Percentiles rank a stretch among this genome's conserved stretches.
These are phyloP conservation scores for Campylomormyrus numenius DNA, from an alignment of 2,113 vertebrate species.

Conservation along the genomic window DNA sequence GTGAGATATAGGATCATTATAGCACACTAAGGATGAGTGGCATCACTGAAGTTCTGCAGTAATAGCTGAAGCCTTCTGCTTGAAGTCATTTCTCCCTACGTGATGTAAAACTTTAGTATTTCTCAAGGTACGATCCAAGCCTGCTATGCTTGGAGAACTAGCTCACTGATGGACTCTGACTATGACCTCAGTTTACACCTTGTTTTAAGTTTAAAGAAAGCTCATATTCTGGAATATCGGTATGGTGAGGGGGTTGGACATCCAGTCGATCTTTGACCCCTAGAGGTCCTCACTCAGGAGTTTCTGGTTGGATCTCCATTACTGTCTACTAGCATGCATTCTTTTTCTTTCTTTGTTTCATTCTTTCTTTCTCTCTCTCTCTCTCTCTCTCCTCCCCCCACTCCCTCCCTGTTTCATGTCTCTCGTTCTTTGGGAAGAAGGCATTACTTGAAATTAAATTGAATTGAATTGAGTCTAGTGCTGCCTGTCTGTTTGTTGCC, in stretches of 20 bases:
- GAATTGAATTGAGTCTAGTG: neutral
- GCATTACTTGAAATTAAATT: neutral
- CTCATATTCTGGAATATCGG: neutral
- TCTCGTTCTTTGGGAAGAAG: neutral
- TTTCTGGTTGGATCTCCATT: neutral
- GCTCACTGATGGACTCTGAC: too few species aligned
- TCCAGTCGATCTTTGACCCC: neutral
- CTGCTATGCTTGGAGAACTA: too few species aligned
- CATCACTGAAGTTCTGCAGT: neutral
- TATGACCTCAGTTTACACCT: too few species aligned
- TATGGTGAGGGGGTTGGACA: neutral
- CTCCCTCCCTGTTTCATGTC: too few species aligned
- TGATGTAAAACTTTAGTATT: neutral
- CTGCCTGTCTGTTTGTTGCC: neutral
- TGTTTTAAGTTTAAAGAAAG: neutral
- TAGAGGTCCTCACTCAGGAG: too few species aligned
- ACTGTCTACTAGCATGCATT: too few species aligned
- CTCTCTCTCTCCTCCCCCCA: too few species aligned
- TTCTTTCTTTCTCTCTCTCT: neutral
- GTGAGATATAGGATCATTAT: neutral
- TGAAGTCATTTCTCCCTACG: neutral
- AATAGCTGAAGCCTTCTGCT: neutral
- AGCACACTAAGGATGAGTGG: neutral
- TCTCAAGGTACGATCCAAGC: too few species aligned
- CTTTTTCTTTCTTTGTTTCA: neutral